Evolutionary conservation across 1,140 invertebrate species (phyloP), one percentile per base, ranked within the genome.

Genomic region (Oedothorax gibbosus): DNA sequence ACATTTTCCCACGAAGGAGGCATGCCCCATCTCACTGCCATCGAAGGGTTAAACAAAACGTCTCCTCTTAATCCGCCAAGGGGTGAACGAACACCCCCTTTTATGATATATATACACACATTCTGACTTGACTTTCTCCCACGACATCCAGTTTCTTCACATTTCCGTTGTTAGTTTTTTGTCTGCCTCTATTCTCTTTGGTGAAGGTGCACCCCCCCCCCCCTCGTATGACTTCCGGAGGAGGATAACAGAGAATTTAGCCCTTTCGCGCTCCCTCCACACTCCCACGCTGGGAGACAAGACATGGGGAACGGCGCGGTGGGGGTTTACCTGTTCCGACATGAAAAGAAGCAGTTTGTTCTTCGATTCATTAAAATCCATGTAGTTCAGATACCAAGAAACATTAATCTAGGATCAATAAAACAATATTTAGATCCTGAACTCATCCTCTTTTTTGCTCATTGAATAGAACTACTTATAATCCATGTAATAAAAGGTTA

Each of bases 101-200:
- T 6, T 64, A 62, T 77, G 60, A 64, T 77, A 77, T 77, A 84
- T 84, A 76, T 84, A 84, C 68, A 54, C 53, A 73, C 76, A 84
- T 72, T 72, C 35, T 35, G 35, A 35, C 35, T 35, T 35, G 35
- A 35, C 81, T 84, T 84, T 84, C 81, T 84, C 81, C 81, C 81
- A 84, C 81, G 81, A 84, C 81, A 84, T 84, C 81, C 53, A 84
- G 76, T 84, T 84, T 84, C 81, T 84, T 84, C 72, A 84, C 81
- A 84, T 84, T 84, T 84, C 81, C 81, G 81, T 84, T 84, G 72
- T 84, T 76, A 50, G 75, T 83, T 84, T 81, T 84, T 75, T 35
- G 35, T 35, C 35, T 35, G 35, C 35, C 35, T 35, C 35, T 35
- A 35, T 35, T 35, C 66, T 65, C 11, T 35, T 71, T 11, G 65